Base-by-base conservation (phyloP, 1,140 invertebrate genomes). In the Stegodyphus mimosarum region DNA sequence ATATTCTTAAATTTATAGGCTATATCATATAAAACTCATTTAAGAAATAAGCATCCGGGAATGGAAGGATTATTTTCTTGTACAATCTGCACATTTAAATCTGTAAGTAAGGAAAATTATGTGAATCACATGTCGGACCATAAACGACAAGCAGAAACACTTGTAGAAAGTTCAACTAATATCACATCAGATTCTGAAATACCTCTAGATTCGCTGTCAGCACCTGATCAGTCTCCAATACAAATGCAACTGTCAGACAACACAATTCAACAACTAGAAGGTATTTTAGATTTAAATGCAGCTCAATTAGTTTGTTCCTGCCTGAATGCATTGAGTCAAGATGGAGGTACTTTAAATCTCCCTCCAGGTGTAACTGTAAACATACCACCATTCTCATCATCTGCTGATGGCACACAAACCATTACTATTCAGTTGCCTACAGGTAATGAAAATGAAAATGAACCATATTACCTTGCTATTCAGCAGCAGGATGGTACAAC, bases 1-100 rank as follows among this genome's bases (percentile, higher is more conserved):
- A 18, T 72, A 13, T 67, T 49, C 51, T 55, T 79, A 66, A 48
- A 33, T 15, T 74, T 91, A 67, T 89, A 91, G 84, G 92, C 93
- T 53, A 92, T 92, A 75, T 93, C 94, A 51, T 93, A 93, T 86
- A 94, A 94, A 89, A 92, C 92, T 87, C 94, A 95, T 89, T 90
- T 94, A 70, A 91, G 91, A 85, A 92, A 91, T 76, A 93, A 93
- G 88, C 94, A 95, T 90, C 93, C 93, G 11, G 90, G 89, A 33
- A 88, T 91, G 17, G 91, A 91, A 17, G 92, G 93, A 33, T 88
- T 93, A 60, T 91, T 88, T 88, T 87, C 87, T 70, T 92, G 91
- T 87, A 87, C 89, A 11, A 60, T 88, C 11, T 92, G 91, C 80
- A 86, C 88, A 7, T 91, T 90, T 87, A 87, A 89, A 70, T 90